A percentile compares a stretch with the other conserved stretches of the same genome.
Evolutionary conservation across 2,888 invertebrate species (phyloP).

Genomic region (Seira musarum): DNA sequence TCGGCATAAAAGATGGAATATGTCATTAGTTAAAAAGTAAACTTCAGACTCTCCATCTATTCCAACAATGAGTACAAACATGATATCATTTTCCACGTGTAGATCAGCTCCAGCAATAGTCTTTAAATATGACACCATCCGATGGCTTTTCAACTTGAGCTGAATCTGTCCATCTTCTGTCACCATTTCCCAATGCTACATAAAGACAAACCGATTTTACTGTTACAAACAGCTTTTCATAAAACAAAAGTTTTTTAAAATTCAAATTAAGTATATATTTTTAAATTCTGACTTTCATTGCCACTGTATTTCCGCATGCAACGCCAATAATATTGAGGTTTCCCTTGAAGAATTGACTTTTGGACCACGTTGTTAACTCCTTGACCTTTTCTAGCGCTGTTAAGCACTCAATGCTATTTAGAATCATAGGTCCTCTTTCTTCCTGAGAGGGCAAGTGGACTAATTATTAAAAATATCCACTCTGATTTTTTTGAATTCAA

Average conservation of each 20-base stretch:
- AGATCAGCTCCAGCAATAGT: constrained; percentile 53
- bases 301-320: constrained; percentile 60
- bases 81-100: constrained; percentile 16
- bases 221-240: too few species aligned
- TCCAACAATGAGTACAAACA: constrained; percentile 50
- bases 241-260: too few species aligned
- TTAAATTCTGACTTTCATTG: constrained; percentile 51
- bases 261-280: neutral
- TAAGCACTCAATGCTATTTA: constrained; percentile 52
- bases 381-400: constrained; percentile 56
- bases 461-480: neutral
- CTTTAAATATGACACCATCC: constrained; percentile 56
- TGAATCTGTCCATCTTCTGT: constrained; percentile 20
- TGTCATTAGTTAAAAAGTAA: constrained; percentile 22
- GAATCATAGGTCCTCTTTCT: constrained; percentile 56
- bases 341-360: constrained; percentile 37
- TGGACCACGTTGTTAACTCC: constrained; percentile 57
- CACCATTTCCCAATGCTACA: constrained; percentile 51
- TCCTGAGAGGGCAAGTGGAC: constrained; percentile 37
- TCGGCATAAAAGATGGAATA: constrained; percentile 56
- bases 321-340: constrained; percentile 55
- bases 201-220: neutral
- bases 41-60: constrained; percentile 61
- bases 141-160: constrained; percentile 58
- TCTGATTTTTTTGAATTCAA: neutral